Conservation (phyloP, 2,113 vertebrate species). For the Callaeas wilsoni region DNA sequence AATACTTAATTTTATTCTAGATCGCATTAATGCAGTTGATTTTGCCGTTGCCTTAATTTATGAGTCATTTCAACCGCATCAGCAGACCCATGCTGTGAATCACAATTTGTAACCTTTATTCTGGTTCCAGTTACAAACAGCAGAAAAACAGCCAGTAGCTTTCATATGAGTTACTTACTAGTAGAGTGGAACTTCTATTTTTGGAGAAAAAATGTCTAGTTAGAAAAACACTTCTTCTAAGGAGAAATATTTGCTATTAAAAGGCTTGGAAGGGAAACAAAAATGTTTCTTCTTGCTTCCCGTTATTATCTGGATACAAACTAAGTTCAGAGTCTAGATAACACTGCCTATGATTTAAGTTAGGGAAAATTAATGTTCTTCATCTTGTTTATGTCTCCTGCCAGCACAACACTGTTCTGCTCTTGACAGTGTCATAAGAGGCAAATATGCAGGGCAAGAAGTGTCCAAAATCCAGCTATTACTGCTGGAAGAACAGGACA, state of each 20-base stretch:
- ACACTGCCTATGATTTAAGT: not conserved
- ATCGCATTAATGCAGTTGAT: not conserved
- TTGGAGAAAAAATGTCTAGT: not conserved
- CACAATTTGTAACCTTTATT: not conserved
- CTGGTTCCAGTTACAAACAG: not conserved
- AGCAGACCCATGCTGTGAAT: not conserved
- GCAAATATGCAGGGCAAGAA: conserved; percentile 40
- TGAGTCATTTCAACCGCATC: not conserved
- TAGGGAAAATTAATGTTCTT: conserved; percentile 23
- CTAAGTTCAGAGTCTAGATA: conserved; percentile 34
- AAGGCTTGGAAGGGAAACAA: conserved; percentile 28
- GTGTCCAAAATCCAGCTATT: conserved; percentile 15
- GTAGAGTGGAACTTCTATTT: not conserved
- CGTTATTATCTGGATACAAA: conserved; percentile 21
- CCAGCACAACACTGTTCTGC: not conserved
- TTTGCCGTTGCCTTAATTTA: not conserved
- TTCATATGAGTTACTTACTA: not conserved
- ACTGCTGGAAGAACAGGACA: not conserved
- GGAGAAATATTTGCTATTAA: not conserved
- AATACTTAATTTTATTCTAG: not conserved
- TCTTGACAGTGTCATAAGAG: conserved; percentile 63
- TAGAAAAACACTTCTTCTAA: not conserved
- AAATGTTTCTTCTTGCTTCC: conserved; percentile 31
- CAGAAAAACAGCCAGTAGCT: not conserved
- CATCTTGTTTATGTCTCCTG: conserved; percentile 69